Evolutionary conservation across 2,797 vertebrate genomes (phyloP), one percentile per base, ranked within the genome.

Genomic region (Enteromius afrohamiltoni): DNA sequence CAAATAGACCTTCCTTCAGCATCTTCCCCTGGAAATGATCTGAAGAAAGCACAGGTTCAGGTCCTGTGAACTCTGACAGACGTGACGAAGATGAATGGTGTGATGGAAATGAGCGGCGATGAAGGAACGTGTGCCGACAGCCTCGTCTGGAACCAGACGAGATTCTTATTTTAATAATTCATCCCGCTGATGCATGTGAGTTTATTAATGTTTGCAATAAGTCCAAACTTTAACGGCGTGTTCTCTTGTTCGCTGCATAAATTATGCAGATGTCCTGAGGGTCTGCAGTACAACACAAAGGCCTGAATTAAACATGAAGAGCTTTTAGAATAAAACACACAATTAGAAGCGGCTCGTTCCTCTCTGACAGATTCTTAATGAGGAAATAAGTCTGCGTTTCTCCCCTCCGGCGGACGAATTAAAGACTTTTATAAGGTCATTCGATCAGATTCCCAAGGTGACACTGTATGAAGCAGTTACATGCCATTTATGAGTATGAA

Each of bases 291-390:
- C 86, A 64, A 89, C 87, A 87, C 87, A 86, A 68, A 21, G 23
- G 3, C 80, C 83, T 92, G 85, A 81, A 90, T 92, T 90, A 91
- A 86, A 92, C 88, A 91, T 90, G 83, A 88, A 86, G 60, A 65
- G 47, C 14, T 86, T 71, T 82, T 87, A 77, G 42, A 86, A 80
- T 85, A 75, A 87, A 87, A 89, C 64, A 58, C 85, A 87, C 85
- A 87, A 89, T 90, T 85, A 90, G 87, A 83, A 83, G 45, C 23
- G 58, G 49, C 37, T 64, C 21, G 64, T 68, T 64, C 69, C 67
- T 78, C 82, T 55, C 70, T 80, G 77, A 77, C 79, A 83, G 62
- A 71, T 37, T 79, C 80, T 19, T 13, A 82, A 85, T 89, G 74
- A 60, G 76, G 80, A 74, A 86, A 31, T 29, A 55, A 79, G 21